Evolutionary conservation across 2,113 vertebrate genomes (phyloP).

Genomic region (Tenrec ecaudatus): DNA sequence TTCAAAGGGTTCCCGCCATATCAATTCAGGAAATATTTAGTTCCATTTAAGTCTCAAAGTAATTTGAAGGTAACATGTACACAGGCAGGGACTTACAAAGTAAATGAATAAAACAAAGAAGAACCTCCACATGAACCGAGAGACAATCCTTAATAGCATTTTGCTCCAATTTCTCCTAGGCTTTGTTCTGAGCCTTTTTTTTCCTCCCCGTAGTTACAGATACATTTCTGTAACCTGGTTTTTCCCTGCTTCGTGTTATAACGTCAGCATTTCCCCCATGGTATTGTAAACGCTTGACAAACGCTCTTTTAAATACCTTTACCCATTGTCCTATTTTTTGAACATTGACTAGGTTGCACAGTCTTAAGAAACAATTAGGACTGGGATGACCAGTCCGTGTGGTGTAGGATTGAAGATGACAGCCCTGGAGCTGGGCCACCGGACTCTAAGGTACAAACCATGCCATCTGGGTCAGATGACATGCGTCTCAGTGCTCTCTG

Average conservation of each 20-base stretch:
- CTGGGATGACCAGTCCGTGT: neutral
- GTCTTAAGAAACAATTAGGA: slow-evolving; percentile 37
- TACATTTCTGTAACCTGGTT: neutral
- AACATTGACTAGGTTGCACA: slow-evolving; percentile 13
- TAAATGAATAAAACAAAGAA: neutral
- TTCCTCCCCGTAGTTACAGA: neutral
- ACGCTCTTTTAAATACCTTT: slow-evolving; percentile 3
- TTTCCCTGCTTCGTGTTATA: neutral
- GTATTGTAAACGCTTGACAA: neutral
- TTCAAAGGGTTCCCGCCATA: neutral
- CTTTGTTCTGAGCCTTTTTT: neutral
- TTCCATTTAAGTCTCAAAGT: slow-evolving; percentile 55
- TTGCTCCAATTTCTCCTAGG: slow-evolving; percentile 18
- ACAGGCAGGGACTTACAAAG: neutral
- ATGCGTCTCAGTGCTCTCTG: neutral
- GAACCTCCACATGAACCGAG: neutral
- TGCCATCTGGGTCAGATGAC: neutral
- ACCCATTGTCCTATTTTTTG: neutral
- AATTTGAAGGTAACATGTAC: slow-evolving; percentile 30
- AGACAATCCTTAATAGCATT: neutral
- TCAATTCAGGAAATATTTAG: slow-evolving; percentile 14
- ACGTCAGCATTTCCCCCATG: neutral
- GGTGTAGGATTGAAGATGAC: neutral
- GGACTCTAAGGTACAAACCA: neutral
- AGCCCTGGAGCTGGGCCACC: too few relatives aligned